A percentile compares a stretch with the other conserved stretches of the same genome.
phyloP scores from a whole-genome alignment of 2,888 invertebrate genomes.

The Ochropleura plecta region DNA sequence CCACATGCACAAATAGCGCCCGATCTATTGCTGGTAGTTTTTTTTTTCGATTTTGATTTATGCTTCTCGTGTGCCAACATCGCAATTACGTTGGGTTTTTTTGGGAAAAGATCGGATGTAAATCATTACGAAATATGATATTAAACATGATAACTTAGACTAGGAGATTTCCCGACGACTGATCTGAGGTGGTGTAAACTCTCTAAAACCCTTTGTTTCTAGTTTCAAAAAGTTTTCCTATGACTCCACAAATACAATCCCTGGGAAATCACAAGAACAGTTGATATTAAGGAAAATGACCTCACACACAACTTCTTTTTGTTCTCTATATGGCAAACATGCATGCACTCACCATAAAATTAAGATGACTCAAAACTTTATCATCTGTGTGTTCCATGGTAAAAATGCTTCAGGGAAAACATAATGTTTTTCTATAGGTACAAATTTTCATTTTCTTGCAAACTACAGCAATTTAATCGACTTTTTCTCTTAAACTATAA shows the following conservation, averaged over 20 bases:
- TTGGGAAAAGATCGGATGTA: conserved; percentile 25
- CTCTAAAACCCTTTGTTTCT: not conserved
- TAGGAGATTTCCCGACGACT: not conserved
- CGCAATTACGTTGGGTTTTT: conserved; percentile 20
- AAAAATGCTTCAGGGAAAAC: not conserved
- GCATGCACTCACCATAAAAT: conserved; percentile 9
- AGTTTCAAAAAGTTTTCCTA: not conserved
- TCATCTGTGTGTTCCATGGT: not conserved
- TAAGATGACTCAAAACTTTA: conserved; percentile 24
- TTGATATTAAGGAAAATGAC: conserved; percentile 27
- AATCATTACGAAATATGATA: conserved; percentile 38
- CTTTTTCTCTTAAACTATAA: not conserved
- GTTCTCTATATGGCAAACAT: conserved; percentile 16
- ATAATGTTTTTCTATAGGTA: not conserved
- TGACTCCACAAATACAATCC: not conserved
- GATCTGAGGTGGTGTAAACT: not conserved
- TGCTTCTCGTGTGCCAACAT: conserved; percentile 55
- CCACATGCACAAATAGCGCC: conserved; percentile 52
- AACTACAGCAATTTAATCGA: not conserved
- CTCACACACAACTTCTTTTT: conserved; percentile 16
- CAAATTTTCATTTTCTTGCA: not conserved
- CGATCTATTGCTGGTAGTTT: conserved; percentile 50
- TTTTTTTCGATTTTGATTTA: conserved; percentile 62
- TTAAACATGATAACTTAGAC: not conserved
- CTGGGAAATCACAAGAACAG: conserved; percentile 25